Conservation (phyloP, 2,888 invertebrate genomes). For the Bugula neritina region DNA sequence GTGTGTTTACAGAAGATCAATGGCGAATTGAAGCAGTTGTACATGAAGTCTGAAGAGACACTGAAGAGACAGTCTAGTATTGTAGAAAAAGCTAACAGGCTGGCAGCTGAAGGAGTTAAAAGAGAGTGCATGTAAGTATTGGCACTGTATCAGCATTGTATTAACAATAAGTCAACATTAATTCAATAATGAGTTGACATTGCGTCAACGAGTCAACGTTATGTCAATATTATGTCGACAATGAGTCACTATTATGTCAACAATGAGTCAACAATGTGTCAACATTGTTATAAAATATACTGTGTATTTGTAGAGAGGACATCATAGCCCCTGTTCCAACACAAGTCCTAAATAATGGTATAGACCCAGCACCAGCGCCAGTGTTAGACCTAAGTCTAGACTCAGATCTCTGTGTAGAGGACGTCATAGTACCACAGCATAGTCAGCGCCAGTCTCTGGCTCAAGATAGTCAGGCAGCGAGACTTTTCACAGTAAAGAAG, state of each 20-base stretch:
- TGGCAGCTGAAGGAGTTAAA: conserved; percentile 15
- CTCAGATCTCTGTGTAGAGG: conserved; percentile 8
- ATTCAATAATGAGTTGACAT: no score
- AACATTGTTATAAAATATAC: no score
- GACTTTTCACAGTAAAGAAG: conserved; percentile 4
- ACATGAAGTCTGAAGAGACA: conserved; percentile 25
- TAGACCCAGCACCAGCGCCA: not conserved
- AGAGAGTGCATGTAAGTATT: conserved; percentile 16
- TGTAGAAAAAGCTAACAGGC: conserved; percentile 1
- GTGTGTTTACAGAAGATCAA: conserved; percentile 1
- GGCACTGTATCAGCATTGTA: not conserved
- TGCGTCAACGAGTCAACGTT: no score
- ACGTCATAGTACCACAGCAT: not conserved
- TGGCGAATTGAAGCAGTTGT: conserved; percentile 17
- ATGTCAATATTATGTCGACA: no score
- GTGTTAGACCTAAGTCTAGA: conserved; percentile 17
- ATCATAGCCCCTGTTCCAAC: no score
- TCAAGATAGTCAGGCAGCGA: not conserved
- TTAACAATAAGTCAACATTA: no score
- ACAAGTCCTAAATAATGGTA: no score
- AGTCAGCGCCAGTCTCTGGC: not conserved
- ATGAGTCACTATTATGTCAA: no score
- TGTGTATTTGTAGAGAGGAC: no score
- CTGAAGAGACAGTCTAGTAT: conserved; percentile 9
- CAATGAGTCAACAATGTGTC: no score